Conservation (phyloP, 1,140 invertebrate genomes). For the Dufourea novaeangliae region DNA sequence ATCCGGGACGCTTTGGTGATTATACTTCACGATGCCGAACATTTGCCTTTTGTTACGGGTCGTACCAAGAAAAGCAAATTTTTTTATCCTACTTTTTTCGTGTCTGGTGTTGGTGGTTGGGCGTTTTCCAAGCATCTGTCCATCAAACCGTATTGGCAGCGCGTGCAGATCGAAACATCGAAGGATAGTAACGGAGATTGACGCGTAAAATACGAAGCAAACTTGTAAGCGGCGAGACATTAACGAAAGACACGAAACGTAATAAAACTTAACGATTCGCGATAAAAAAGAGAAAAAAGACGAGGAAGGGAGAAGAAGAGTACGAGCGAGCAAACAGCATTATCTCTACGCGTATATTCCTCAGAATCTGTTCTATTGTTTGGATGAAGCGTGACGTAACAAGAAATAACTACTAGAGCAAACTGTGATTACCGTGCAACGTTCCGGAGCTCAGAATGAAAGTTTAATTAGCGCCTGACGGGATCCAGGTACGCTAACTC, state of each 20-base stretch:
- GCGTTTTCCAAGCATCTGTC: slow-evolving; percentile 49
- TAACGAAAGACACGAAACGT: neutral
- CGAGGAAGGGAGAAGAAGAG: too few relatives aligned
- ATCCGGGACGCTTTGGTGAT: slow-evolving; percentile 74
- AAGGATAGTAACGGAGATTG: neutral
- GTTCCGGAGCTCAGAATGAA: neutral
- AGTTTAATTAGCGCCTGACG: neutral
- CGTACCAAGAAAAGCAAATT: slow-evolving; percentile 58
- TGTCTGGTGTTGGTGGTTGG: slow-evolving; percentile 15
- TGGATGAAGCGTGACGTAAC: neutral
- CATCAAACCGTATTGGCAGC: slow-evolving; percentile 15
- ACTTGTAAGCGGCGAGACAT: neutral
- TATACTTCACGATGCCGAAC: slow-evolving; percentile 73
- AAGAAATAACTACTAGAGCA: neutral
- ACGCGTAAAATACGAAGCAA: neutral
- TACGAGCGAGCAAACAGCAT: neutral
- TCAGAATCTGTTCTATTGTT: neutral
- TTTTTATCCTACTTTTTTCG: slow-evolving; percentile 62
- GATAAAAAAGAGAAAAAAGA: too few relatives aligned
- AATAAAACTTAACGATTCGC: too few relatives aligned
- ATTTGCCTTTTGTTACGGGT: slow-evolving; percentile 68
- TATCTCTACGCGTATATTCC: slow-evolving; percentile 13
- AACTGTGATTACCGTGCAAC: neutral
- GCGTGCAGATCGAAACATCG: neutral
- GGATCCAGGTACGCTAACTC: neutral